Conservation (phyloP, 2,797 vertebrate genomes). For the Menidia menidia region DNA sequence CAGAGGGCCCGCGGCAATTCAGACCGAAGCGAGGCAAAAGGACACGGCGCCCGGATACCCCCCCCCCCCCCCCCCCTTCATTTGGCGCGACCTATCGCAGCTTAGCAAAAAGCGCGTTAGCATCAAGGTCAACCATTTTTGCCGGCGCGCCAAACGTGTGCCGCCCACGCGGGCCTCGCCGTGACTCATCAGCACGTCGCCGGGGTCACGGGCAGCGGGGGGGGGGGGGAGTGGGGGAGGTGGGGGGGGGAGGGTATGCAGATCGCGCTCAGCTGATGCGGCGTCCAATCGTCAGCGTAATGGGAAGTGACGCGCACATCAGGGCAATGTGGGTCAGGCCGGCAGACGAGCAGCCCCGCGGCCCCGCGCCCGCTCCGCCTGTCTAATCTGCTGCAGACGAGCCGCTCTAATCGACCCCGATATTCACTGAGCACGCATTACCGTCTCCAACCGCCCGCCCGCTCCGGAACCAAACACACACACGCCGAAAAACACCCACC, state of each 20-base stretch:
- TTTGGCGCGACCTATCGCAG: neutral
- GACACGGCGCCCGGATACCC: too few species aligned
- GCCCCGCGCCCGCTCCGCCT: constrained; percentile 83
- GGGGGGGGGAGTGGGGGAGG: too few species aligned
- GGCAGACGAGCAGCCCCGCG: constrained; percentile 84
- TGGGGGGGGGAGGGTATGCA: constrained; percentile 60
- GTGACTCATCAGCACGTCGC: constrained; percentile 60
- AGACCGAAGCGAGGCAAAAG: too few species aligned
- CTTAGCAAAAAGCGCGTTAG: constrained; percentile 30
- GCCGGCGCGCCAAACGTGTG: constrained; percentile 31
- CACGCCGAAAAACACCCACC: constrained; percentile 8
- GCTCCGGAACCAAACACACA: constrained; percentile 43
- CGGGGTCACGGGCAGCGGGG: constrained; percentile 39
- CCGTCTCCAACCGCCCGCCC: constrained; percentile 60
- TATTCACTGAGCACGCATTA: constrained; percentile 89
- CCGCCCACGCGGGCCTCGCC: constrained; percentile 27
- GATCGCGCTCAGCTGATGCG: constrained; percentile 73
- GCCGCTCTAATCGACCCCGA: constrained; percentile 89
- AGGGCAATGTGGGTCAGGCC: constrained; percentile 88
- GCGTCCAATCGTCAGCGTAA: constrained; percentile 76
- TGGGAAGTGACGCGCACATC: constrained; percentile 85
- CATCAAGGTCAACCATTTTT: constrained; percentile 47
- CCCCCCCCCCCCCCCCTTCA: too few species aligned
- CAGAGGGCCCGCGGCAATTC: neutral
- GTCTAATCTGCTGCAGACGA: constrained; percentile 89